Base-by-base conservation (phyloP, 2,888 invertebrate genomes). In the Crepidodera aurea region DNA sequence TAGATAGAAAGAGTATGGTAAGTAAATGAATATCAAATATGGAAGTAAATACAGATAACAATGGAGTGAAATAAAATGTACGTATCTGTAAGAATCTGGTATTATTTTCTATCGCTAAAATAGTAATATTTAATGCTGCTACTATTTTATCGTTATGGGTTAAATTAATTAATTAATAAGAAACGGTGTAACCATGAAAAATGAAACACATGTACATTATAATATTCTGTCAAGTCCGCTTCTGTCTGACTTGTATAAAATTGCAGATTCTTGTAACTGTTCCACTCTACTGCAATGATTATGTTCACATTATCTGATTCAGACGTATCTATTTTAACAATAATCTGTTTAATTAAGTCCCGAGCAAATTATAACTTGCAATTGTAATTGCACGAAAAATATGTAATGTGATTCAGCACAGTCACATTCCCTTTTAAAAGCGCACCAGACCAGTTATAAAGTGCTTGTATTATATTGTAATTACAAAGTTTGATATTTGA, bases 251-350 rank as follows among this genome's bases (percentile, higher is more conserved):
- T 15, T 42, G 37, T 39, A 62, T 58, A 34, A 58, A 62, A 58
- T 59, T 62, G 62, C 54, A 44, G 25, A 62, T 62, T 54, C 62
- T 58, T 58, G 62, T 62, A 62, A 62, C 58, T 54, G 62, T 62
- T 62, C 62, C 62, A 62, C 58, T 59, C 62, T 62, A 59, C 54
- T 59, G 62, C 58, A 40, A 55, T 62, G 53, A 58, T 62, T 62
- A 62, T 62, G 62, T 62, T 62, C 58, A 55, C 50, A 62, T 59
- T 62, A 62, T 62, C 62, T 62, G 62, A 62, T 62, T 62, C 62
- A 62, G 62, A 62, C 62, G 53, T 55, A 59, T 58, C 62, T 54
- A 62, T 59, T 62, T 58, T 62, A 62, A 62, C 58, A 62, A 59
- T 54, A 62, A 62, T 62, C 54, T 62, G 58, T 53, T 62, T 60